Conservation (phyloP, 2,113 vertebrate species). For the Diphyllodes magnificus region DNA sequence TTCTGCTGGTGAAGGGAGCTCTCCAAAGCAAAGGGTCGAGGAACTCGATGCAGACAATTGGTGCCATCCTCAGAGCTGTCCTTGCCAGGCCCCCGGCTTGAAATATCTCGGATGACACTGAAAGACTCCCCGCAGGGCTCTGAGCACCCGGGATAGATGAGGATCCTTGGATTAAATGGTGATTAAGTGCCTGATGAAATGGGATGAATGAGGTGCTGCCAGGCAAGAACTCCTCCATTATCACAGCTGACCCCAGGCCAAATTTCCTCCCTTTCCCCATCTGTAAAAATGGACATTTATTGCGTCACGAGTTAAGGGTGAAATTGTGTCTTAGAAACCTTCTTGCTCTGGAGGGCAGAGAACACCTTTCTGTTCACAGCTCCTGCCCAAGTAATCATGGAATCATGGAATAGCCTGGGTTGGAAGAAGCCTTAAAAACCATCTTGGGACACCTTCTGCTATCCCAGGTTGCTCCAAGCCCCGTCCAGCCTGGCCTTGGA, state of each 20-base stretch:
- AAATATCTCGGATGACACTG: neutral
- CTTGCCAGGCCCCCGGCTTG: neutral
- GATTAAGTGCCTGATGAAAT: constrained; percentile 3
- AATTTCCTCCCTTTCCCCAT: neutral
- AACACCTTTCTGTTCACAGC: neutral
- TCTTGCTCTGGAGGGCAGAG: neutral
- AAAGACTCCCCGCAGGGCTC: neutral
- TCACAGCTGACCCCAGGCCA: neutral
- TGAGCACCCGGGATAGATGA: neutral
- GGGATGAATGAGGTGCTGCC: constrained; percentile 26
- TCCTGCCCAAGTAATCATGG: neutral
- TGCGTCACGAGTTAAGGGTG: neutral
- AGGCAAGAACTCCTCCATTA: constrained; percentile 36
- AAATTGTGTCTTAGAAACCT: neutral
- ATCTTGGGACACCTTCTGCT: rapidly evolving
- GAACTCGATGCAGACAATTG: neutral
- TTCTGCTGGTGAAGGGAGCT: neutral
- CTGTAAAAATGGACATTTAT: neutral
- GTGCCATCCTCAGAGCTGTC: neutral
- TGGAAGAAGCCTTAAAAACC: neutral
- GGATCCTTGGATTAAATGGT: constrained; percentile 27
- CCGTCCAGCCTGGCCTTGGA: neutral
- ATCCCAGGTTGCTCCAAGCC: neutral
- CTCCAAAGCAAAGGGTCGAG: constrained; percentile 18
- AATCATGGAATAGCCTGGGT: neutral